A percentile compares a stretch with the other conserved stretches of the same genome.
phyloP scores from a whole-genome alignment of 2,113 vertebrate species.

The Onychorhynchus coronatus region DNA sequence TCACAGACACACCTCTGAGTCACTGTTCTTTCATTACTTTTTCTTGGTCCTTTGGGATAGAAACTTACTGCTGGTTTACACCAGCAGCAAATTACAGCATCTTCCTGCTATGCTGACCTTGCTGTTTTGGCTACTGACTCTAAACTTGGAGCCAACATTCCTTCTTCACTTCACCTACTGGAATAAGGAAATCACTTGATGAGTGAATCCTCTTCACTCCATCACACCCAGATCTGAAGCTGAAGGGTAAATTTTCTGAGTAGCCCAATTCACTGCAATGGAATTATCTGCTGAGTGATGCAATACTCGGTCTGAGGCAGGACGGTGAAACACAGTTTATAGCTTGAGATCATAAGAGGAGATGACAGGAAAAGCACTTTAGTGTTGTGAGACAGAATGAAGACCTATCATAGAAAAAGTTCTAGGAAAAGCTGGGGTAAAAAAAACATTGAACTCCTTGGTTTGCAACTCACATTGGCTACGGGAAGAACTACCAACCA shows the following conservation, averaged over 20 bases:
- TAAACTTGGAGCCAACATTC: neutral
- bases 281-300: neutral
- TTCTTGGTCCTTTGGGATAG: conserved; percentile 5
- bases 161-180: neutral
- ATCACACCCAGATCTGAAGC: neutral
- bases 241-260: neutral
- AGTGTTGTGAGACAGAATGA: neutral
- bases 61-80: neutral
- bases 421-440: neutral
- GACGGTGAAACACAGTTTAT: neutral
- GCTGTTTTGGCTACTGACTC: neutral
- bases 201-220: neutral
- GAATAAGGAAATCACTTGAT: conserved; percentile 1
- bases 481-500: neutral
- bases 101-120: conserved; percentile 14
- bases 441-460: neutral
- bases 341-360: neutral
- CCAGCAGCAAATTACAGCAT: conserved; percentile 17
- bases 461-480: neutral
- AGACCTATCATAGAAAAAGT: neutral
- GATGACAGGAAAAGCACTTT: neutral
- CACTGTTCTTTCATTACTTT: conserved; percentile 9
- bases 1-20: conserved; percentile 21
- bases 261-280: neutral
- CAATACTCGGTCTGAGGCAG: neutral